Evolutionary conservation across 2,797 vertebrate species (phyloP).

Genomic region (Peromyscus nudipes): DNA sequence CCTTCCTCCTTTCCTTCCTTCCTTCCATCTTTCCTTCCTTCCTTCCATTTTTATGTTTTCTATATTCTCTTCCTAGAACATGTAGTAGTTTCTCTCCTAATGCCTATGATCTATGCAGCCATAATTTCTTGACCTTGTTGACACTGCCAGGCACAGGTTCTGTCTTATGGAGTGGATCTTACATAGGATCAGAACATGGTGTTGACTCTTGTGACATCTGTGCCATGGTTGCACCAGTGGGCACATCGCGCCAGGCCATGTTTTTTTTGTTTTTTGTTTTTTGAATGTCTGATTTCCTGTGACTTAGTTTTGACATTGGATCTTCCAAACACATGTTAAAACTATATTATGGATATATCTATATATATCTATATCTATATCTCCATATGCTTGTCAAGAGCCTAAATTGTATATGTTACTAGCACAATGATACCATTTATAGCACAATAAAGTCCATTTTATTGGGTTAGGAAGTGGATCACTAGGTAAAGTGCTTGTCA

Average conservation of each 20-base stretch:
- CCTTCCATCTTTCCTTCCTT: too few species aligned
- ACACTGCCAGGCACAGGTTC: neutral
- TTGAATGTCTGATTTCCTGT: neutral
- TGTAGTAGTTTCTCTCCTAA: neutral
- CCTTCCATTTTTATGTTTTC: neutral
- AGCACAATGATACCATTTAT: neutral
- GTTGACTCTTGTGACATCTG: neutral
- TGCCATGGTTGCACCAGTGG: neutral
- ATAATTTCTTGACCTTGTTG: neutral
- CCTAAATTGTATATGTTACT: neutral
- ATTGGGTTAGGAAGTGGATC: neutral
- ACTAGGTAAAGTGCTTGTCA: neutral
- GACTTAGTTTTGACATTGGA: neutral
- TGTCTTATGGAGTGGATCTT: neutral
- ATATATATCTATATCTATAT: too few species aligned
- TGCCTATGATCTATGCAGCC: neutral
- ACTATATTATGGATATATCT: neutral
- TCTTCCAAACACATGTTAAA: slow-evolving; percentile 31
- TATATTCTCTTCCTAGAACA: neutral
- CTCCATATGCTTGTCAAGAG: neutral
- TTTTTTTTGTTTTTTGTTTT: neutral
- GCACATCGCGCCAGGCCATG: neutral
- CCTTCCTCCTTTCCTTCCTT: too few species aligned
- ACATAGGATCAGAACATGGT: neutral
- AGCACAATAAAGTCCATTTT: neutral